A percentile compares a stretch with the other conserved stretches of the same genome.
These are phyloP conservation scores for Nannospalax galili DNA, from an alignment of 2,113 vertebrate genomes.

Conservation along the genomic window DNA sequence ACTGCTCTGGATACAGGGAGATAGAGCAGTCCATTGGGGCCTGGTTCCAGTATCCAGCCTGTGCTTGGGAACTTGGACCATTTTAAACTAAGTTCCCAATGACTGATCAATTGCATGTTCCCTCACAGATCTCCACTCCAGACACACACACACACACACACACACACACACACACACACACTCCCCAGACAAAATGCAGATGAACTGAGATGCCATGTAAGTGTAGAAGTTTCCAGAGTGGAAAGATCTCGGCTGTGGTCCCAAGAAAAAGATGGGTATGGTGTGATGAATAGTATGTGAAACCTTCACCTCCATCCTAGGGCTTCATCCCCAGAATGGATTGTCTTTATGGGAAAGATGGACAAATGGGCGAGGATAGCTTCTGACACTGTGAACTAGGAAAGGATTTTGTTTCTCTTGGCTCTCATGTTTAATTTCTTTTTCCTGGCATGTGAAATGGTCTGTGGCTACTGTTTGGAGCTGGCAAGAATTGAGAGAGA, in stretches of 20 bases:
- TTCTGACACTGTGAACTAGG: background rate
- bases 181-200: background rate
- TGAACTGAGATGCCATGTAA: background rate
- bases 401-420: constrained; percentile 1
- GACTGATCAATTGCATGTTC: background rate
- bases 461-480: background rate
- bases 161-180: background rate
- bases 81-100: constrained; percentile 23
- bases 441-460: background rate
- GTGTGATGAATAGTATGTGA: background rate
- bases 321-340: background rate
- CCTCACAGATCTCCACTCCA: background rate
- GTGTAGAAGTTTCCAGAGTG: constrained; percentile 13
- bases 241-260: constrained; percentile 8
- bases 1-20: background rate
- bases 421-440: background rate
- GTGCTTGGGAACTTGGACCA: background rate
- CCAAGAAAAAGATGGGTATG: background rate
- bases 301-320: background rate
- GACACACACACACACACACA: background rate
- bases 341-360: background rate
- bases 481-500: background rate
- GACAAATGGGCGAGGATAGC: background rate
- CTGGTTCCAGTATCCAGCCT: background rate
- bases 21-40: background rate